Percentiles rank a stretch among this genome's conserved stretches.
These are phyloP conservation scores for Hypocryptadius cinnamomeus DNA, from an alignment of 2,113 vertebrate species.

Conservation along the genomic window DNA sequence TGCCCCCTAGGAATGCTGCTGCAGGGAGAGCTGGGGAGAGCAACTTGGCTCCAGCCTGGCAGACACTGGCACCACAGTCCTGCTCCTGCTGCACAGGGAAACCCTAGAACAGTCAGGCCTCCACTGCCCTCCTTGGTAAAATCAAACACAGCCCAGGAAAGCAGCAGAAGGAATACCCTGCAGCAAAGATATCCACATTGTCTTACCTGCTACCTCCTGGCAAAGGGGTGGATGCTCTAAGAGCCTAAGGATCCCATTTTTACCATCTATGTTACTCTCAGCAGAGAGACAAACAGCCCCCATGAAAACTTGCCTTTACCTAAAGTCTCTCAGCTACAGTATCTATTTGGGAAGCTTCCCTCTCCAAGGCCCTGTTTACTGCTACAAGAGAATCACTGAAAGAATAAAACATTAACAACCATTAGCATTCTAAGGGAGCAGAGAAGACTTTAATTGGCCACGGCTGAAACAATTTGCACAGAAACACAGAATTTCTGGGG, in stretches of 20 bases:
- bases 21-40: background rate
- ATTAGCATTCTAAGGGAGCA: background rate
- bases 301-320: background rate
- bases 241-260: background rate
- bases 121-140: background rate
- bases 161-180: background rate
- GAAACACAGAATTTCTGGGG: background rate
- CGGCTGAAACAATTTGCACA: background rate
- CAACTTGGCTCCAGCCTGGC: background rate
- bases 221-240: background rate
- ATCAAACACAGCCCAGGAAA: background rate
- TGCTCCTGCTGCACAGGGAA: background rate
- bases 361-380: background rate
- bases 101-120: background rate
- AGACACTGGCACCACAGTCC: background rate
- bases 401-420: background rate
- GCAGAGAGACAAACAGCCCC: background rate
- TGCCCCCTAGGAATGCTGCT: background rate
- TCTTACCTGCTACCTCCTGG: background rate
- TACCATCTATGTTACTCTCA: background rate
- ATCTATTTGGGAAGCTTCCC: background rate
- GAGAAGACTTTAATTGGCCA: accelerated
- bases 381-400: background rate
- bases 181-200: background rate
- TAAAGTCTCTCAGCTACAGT: background rate